phyloP scores from a whole-genome alignment of 2,797 vertebrate genomes.

The Premnoplex brunnescens region DNA sequence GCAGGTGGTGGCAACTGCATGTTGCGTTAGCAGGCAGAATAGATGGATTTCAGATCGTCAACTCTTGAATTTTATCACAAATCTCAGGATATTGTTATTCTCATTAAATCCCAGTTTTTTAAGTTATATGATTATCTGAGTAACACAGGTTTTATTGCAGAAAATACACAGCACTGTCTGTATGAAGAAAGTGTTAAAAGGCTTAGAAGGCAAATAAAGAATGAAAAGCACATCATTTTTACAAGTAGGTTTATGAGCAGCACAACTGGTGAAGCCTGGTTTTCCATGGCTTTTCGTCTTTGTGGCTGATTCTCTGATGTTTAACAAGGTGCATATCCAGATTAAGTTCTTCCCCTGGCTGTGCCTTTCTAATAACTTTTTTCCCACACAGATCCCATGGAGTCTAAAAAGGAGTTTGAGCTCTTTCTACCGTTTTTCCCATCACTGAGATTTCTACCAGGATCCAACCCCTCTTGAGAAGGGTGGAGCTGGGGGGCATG shows the following conservation, averaged over 20 bases:
- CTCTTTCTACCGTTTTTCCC: neutral
- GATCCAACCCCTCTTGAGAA: neutral
- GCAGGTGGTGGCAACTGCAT: neutral
- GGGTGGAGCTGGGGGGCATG: fast-evolving
- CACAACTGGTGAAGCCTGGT: neutral
- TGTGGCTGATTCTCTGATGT: neutral
- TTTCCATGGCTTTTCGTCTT: neutral
- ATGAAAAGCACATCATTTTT: neutral
- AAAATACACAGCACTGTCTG: neutral
- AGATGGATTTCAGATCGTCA: neutral
- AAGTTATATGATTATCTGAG: neutral
- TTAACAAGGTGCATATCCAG: slow-evolving; percentile 18
- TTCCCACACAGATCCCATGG: neutral
- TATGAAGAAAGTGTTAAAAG: neutral
- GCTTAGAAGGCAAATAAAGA: slow-evolving; percentile 3
- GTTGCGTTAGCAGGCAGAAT: neutral
- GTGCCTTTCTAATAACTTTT: neutral
- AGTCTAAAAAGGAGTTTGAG: neutral
- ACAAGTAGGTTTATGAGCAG: slow-evolving; percentile 11
- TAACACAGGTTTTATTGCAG: neutral
- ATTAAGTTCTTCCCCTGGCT: neutral
- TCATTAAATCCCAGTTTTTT: neutral
- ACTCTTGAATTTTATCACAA: neutral
- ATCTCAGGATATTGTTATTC: neutral
- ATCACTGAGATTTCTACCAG: neutral